Percentiles rank a stretch among this genome's conserved stretches.
Conservation (phyloP, 2,797 vertebrate genomes). For the Cetoscarus ocellatus region DNA sequence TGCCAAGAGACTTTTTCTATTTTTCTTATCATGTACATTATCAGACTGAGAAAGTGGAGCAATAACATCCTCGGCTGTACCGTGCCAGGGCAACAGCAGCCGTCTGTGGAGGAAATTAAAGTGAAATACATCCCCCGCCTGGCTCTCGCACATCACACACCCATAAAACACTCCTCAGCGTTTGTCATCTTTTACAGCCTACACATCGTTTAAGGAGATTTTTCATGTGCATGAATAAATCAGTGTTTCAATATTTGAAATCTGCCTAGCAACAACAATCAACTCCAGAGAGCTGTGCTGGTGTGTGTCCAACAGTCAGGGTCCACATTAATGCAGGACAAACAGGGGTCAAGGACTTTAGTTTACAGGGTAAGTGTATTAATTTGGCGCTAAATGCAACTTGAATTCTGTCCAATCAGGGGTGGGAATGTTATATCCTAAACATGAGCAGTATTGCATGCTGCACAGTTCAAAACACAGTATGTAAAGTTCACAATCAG, state of each 20-base stretch:
- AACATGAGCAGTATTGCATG: conserved; percentile 22
- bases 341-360: neutral
- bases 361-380: conserved; percentile 5
- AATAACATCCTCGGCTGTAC: conserved; percentile 73
- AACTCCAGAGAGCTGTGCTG: conserved; percentile 19
- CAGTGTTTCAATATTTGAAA: conserved; percentile 45
- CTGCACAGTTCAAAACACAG: neutral
- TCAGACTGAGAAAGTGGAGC: conserved; percentile 58
- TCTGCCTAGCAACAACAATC: conserved; percentile 54
- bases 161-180: conserved; percentile 80
- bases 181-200: conserved; percentile 85
- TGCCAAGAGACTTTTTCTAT: conserved; percentile 56
- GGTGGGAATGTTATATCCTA: conserved; percentile 4
- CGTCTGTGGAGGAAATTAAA: conserved; percentile 75
- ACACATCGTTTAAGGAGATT: conserved; percentile 68
- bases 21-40: conserved; percentile 75
- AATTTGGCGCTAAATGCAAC: conserved; percentile 2
- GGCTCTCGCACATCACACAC: conserved; percentile 63
- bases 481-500: no score
- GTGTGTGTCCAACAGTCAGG: conserved; percentile 37
- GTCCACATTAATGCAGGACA: conserved; percentile 11
- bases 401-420: conserved; percentile 2
- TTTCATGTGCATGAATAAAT: conserved; percentile 64
- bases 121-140: conserved; percentile 73
- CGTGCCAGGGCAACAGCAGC: conserved; percentile 45